Evolutionary conservation across 2,888 invertebrate genomes (phyloP).

Genomic region (Chrysomela aeneicollis): DNA sequence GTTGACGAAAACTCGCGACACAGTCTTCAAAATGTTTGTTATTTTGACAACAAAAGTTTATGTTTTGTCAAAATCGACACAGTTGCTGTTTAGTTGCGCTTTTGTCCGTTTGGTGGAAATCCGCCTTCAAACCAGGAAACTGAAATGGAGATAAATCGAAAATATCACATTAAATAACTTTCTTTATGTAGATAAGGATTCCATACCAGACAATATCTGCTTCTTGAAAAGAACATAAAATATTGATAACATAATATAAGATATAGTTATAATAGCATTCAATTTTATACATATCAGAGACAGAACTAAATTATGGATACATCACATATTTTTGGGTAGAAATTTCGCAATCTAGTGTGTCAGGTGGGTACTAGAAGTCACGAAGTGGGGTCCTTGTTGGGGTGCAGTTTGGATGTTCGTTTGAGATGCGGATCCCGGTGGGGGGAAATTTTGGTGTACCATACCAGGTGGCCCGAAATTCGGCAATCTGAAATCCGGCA

Average conservation of each 20-base stretch:
- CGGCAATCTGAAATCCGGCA: constrained; percentile 29
- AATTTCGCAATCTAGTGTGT: constrained; percentile 40
- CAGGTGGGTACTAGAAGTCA: constrained; percentile 47
- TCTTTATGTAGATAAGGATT: too few species aligned
- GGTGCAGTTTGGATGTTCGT: constrained; percentile 42
- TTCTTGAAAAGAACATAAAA: not conserved
- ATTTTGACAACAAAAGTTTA: too few species aligned
- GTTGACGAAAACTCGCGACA: too few species aligned
- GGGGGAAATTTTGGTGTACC: constrained; percentile 32
- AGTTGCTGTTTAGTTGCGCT: too few species aligned
- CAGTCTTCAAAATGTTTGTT: too few species aligned
- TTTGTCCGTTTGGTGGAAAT: too few species aligned
- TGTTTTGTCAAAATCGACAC: too few species aligned
- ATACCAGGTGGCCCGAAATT: constrained; percentile 36
- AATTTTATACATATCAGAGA: not conserved
- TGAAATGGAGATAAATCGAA: too few species aligned
- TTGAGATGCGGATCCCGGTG: constrained; percentile 34
- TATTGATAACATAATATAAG: not conserved
- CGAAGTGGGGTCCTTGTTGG: constrained; percentile 46
- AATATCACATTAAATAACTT: too few species aligned
- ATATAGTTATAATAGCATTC: constrained; percentile 5
- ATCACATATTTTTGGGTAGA: not conserved
- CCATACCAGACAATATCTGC: too few species aligned
- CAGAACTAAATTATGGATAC: not conserved
- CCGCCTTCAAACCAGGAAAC: too few species aligned